A percentile compares a stretch with the other conserved stretches of the same genome.
phyloP scores from a whole-genome alignment of 2,888 invertebrate species.

The Entomobrya proxima region DNA sequence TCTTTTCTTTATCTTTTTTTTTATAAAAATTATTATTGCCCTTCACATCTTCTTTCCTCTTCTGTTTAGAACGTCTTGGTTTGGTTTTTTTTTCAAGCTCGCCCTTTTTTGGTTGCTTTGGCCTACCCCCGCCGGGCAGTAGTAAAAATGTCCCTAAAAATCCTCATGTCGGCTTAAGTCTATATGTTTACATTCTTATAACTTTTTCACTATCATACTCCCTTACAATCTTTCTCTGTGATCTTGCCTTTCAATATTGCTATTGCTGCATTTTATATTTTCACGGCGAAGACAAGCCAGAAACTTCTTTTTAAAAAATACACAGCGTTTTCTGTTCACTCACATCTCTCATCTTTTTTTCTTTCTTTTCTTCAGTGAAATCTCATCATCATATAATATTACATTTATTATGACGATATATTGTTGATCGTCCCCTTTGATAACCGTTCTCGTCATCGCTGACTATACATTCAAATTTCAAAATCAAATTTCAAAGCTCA shows the following conservation, averaged over 20 bases:
- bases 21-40: conserved; percentile 16
- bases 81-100: conserved; percentile 22
- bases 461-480: conserved; percentile 1
- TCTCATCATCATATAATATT: not conserved
- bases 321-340: not conserved
- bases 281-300: not conserved
- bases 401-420: not conserved
- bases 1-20: not conserved
- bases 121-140: conserved; percentile 60
- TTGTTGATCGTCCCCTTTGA: not conserved
- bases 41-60: conserved; percentile 6
- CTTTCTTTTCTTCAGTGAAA: no score
- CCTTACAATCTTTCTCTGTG: no score
- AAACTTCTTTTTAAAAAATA: not conserved
- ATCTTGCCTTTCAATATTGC: no score
- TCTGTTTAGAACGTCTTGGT: not conserved
- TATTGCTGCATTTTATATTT: not conserved
- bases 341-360: not conserved
- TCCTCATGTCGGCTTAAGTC: not conserved
- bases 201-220: no score
- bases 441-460: not conserved
- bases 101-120: conserved; percentile 41
- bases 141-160: conserved; percentile 26
- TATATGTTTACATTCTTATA: no score
- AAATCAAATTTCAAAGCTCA: not conserved